Conservation (phyloP, 1,140 invertebrate genomes). For the Idris sp. region DNA sequence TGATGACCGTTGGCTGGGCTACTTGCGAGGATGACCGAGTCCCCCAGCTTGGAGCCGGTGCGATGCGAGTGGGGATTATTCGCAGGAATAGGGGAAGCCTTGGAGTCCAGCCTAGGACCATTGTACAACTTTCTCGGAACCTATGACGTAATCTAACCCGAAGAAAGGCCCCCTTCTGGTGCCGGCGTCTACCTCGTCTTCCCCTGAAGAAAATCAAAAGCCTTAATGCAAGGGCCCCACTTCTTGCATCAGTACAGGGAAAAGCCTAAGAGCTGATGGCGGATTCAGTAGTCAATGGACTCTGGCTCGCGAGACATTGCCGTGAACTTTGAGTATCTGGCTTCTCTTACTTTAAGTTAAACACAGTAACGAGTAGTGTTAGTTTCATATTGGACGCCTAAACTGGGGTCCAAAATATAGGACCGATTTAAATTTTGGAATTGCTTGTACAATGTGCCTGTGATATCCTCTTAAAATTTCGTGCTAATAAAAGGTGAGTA, state of each 20-base stretch:
- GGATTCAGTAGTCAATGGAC: constrained; percentile 44
- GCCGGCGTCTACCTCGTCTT: too few species aligned
- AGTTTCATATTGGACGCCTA: not conserved
- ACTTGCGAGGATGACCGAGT: constrained; percentile 48
- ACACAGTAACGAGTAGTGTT: constrained; percentile 3
- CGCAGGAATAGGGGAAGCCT: constrained; percentile 8
- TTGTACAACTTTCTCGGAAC: constrained; percentile 68
- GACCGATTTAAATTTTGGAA: too few species aligned
- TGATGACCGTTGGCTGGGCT: constrained; percentile 58
- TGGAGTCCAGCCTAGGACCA: constrained; percentile 14
- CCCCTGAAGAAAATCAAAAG: constrained; percentile 35
- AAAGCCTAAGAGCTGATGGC: constrained; percentile 30
- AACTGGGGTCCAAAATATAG: too few species aligned
- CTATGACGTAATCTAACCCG: constrained; percentile 65
- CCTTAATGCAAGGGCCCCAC: constrained; percentile 32
- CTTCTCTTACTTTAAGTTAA: too few species aligned
- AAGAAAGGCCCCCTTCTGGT: constrained; percentile 47
- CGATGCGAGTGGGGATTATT: constrained; percentile 19
- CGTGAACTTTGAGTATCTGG: not conserved
- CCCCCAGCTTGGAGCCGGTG: not conserved
- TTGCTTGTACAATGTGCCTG: too few species aligned
- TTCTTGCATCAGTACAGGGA: constrained; percentile 49
- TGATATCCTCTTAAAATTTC: too few species aligned
- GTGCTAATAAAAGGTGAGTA: too few species aligned
- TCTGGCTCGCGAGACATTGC: constrained; percentile 30